A percentile compares a stretch with the other conserved stretches of the same genome.
These are phyloP conservation scores for Rhyacophila brunnea DNA, from an alignment of 1,140 invertebrate genomes.

Conservation along the genomic window DNA sequence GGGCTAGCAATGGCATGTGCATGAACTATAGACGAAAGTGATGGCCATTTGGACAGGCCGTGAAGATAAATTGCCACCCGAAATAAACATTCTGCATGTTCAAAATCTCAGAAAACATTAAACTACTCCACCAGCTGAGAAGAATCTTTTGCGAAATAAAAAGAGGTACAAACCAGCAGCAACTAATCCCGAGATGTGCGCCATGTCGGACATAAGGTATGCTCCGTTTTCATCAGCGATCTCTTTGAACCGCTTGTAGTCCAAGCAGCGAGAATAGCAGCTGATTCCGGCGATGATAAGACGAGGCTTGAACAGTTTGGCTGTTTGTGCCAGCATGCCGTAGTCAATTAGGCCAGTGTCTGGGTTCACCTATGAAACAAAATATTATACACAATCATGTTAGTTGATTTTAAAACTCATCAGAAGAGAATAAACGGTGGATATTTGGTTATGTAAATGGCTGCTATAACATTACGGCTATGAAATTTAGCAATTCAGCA, in stretches of 20 bases:
- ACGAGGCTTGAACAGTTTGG: constrained; percentile 86
- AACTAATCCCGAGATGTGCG: constrained; percentile 90
- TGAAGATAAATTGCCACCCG: too few relatives aligned
- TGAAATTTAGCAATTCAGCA: too few relatives aligned
- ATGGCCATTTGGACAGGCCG: too few relatives aligned
- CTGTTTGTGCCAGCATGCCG: constrained; percentile 78
- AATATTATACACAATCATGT: too few relatives aligned
- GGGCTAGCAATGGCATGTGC: too few relatives aligned
- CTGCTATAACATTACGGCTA: too few relatives aligned
- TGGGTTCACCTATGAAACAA: constrained; percentile 65
- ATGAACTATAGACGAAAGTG: too few relatives aligned
- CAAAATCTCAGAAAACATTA: too few relatives aligned
- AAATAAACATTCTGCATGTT: too few relatives aligned
- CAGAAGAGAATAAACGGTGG: too few relatives aligned
- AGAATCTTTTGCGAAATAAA: constrained; percentile 5
- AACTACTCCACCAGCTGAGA: neutral
- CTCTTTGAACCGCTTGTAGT: constrained; percentile 84
- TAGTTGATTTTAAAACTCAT: too few relatives aligned
- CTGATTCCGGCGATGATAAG: constrained; percentile 94
- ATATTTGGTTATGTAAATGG: too few relatives aligned
- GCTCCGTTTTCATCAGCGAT: constrained; percentile 86
- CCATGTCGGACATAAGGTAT: constrained; percentile 94
- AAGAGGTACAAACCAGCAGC: constrained; percentile 62
- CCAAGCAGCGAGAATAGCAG: constrained; percentile 82
- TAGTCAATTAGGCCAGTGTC: constrained; percentile 93